Evolutionary conservation across 2,113 vertebrate genomes (phyloP), one percentile per base, ranked within the genome.

Genomic region (Mirounga angustirostris): DNA sequence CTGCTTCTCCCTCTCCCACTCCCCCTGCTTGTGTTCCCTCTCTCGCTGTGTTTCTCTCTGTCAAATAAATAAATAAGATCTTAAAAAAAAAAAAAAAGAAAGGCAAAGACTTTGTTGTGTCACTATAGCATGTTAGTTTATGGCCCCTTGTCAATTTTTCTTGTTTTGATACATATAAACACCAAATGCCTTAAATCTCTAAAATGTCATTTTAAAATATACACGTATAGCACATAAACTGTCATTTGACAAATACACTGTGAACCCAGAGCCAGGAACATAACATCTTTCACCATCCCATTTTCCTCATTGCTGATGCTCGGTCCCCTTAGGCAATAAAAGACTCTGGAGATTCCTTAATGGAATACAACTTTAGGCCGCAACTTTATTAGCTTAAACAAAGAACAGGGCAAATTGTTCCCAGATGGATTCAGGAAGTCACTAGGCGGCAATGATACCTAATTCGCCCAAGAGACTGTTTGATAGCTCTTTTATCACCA

Each of bases 171-270:
- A 78, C 33, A 80, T 83, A 86, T 65, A 69, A 93, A 90, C 61
- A 84, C 26, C 36, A 84, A 97, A 18, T 22, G 69, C 58, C 73
- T 95, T 96, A 86, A 89, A 84, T 95, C 56, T 97, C 58, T 87
- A 74, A 89, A 95, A 95, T 95, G 83, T 79, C 94, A 94, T 71
- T 97, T 97, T 33, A 84, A 97, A 95, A 95, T 93, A 93, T 52
- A 65, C 83, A 92, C 52, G 40, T 84, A 36, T 7, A 71, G 24
- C 71, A 61, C 22, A 56, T 89, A 81, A 71, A 46, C 67, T 96
- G 74, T 87, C 86, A 73, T 87, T 96, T 87, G 95, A 95, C 46
- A 97, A 95, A 81, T 80, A 18, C 19, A 21, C 65, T 79, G 67
- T 86, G 65, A 97, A 86, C 67, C 79, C 15, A 95, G 65, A 93